Evolutionary conservation across 2,113 vertebrate species (phyloP).

Genomic region (Pungitius pungitius): DNA sequence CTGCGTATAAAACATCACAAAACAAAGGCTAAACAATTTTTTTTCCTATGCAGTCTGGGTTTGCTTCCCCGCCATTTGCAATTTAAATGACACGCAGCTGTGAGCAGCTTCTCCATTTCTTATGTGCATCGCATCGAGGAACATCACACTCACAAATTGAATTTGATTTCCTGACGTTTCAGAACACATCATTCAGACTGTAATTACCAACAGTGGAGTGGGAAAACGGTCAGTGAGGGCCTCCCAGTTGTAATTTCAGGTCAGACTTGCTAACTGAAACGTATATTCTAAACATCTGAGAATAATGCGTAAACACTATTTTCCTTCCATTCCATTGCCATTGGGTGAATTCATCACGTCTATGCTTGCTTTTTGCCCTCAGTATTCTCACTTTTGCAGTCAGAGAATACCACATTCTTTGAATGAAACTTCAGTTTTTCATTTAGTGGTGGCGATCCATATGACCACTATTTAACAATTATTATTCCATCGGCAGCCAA

Average conservation of each 20-base stretch:
- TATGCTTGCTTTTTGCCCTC: background rate
- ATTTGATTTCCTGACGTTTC: background rate
- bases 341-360: background rate
- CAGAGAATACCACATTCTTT: background rate
- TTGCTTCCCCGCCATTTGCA: background rate
- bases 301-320: background rate
- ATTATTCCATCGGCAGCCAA: background rate
- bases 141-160: background rate
- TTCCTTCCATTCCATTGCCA: too few species aligned
- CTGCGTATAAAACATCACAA: background rate
- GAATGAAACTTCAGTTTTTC: background rate
- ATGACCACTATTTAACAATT: background rate
- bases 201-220: background rate
- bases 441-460: background rate
- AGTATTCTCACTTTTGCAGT: background rate
- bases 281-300: background rate
- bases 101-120: background rate
- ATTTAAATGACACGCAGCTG: background rate
- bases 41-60: background rate
- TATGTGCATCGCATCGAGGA: background rate
- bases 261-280: background rate
- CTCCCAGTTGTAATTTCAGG: background rate
- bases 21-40: background rate
- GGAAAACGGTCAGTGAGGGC: background rate
- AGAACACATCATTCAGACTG: constrained; percentile 2